These are phyloP conservation scores for Saimiri boliviensis DNA, from an alignment of 2,113 vertebrate genomes.

Conservation along the genomic window DNA sequence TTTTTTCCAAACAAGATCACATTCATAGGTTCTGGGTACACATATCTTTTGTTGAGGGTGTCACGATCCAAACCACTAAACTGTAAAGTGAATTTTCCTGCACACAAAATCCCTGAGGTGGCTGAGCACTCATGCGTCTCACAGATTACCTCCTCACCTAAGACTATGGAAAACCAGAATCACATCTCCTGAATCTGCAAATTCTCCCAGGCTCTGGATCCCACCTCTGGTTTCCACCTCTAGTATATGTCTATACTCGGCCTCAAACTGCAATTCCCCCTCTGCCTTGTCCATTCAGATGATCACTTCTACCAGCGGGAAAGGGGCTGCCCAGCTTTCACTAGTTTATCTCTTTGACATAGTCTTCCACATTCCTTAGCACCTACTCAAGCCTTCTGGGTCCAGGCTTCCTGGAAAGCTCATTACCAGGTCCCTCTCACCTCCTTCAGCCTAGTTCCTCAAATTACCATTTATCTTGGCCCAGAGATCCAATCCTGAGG, in stretches of 20 bases:
- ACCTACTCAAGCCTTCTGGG: neutral
- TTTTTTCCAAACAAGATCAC: neutral
- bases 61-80: neutral
- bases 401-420: neutral
- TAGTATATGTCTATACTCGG: neutral
- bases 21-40: neutral
- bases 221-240: neutral
- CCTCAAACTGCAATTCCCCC: neutral
- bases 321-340: neutral
- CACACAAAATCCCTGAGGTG: accelerated
- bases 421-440: no score
- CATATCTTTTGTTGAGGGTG: neutral
- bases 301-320: neutral
- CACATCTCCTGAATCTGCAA: neutral
- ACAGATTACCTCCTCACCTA: neutral
- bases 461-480: neutral
- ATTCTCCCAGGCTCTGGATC: neutral
- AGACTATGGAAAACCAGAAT: neutral
- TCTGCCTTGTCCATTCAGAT: neutral
- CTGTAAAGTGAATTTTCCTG: neutral
- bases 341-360: neutral
- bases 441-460: neutral
- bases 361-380: neutral
- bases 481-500: neutral
- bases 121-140: neutral